Evolutionary conservation across 1,140 invertebrate genomes (phyloP), one percentile per base, ranked within the genome.

Genomic region (Pararge aegeria): DNA sequence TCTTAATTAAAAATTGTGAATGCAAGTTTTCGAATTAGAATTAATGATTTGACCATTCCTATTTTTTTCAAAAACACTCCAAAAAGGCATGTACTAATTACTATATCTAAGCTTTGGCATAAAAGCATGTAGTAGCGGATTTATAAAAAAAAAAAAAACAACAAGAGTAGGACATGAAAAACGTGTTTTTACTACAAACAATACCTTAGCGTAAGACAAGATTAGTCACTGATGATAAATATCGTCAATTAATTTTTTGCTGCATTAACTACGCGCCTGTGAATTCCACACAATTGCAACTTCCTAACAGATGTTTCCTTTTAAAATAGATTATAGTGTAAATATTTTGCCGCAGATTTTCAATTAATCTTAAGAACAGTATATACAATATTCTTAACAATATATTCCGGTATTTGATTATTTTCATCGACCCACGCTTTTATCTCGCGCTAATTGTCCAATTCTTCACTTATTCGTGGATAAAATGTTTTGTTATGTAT

Each of bases 191-290:
- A 51, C 37, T 63, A 57, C 16, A 48, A 63, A 63, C 61, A 66
- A 61, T 61, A 49, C 27, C 49, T 55, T 44, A 51, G 42, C 38
- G 40, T 60, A 58, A 62, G 53, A 63, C 44, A 18, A 48, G 55
- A 55, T 63, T 67, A 67, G 65, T 63, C 60, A 67, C 51, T 63
- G 52, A 63, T 67, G 61, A 67, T 67, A 67, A 63, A 63, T 63
- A 67, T 54, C 46, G 19, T 63, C 53, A 55, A 67, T 67, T 63
- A 67, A 58, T 67, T 63, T 66, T 67, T 63, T 67, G 56, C 60
- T 24, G 38, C 59, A 15, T 51, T 61, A 34, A 34, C 30, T 34
- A 61, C 59, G 50, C 44, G 46, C 29, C 58, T 66, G 65, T 59
- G 60, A 67, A 63, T 63, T 63, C 55, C 61, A 57, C 20, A 62